Base-by-base conservation (phyloP, 2,888 invertebrate species). In the Odontomyia ornata region DNA sequence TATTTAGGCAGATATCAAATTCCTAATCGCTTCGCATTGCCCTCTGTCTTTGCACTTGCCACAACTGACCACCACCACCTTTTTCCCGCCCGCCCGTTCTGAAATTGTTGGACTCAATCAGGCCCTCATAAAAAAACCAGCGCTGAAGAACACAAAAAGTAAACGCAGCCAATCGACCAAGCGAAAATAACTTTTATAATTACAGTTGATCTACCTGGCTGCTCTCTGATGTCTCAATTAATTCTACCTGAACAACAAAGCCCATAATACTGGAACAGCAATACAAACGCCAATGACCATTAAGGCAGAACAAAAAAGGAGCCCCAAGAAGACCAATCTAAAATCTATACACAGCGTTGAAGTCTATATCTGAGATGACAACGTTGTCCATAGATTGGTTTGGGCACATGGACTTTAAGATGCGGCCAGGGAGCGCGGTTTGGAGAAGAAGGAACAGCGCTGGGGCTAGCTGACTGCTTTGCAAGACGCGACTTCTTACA, bases 171-270 rank as follows among this genome's bases (percentile, higher is more conserved):
- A 60, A 60, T 60, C 25, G 57, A 60, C 57, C 57, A 60, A 60
- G 57, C 57, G 57, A 60, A 60, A 60, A 60, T 60, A 60, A 60
- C 57, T 60, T 60, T 60, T 60, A 60, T 60, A 60, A 60, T 60
- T 60, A 60, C 57, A 60, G 57, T 60, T 60, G 57, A 60, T 60
- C 57, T 60, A 60, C 57, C 57, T 60, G 57, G 57, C 23, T 25
- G 21, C 57, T 18, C n/a, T n/a, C 57, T 60, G 57, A 60, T 60
- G 57, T 60, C 57, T 60, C 57, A 60, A 60, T 60, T 60, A 60
- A 60, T 23, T 60, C 57, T 60, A 60, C 57, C 57, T 60, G 57
- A 25, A 4, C 57, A 60, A 60, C 57, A 60, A n/a, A n/a, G 57
- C 57, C 36, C 57, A 60, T 60, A 25, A 11, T 23, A 21, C 11